Base-by-base conservation (phyloP, 1,140 invertebrate genomes). In the Drosophila parvula region DNA sequence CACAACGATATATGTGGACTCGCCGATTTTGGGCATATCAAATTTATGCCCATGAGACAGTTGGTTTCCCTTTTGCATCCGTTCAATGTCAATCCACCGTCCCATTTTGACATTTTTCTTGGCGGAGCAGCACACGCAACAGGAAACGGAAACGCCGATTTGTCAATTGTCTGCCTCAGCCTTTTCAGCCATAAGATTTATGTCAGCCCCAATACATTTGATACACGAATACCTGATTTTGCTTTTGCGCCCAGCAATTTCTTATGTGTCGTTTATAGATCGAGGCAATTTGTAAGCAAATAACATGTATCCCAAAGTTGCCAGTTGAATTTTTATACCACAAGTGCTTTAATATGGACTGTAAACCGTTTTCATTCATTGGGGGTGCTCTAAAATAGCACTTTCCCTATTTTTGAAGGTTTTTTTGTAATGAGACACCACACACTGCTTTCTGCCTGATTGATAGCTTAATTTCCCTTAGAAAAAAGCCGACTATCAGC, bases 121-220 rank as follows among this genome's bases (percentile, higher is more conserved):
- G 18, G 44, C 10, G 28, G 22, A 32, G 22, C 18, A 11, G 16
- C 27, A 43, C 36, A 59, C 44, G 73, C 55, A 77, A 77, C 73
- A 77, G 74, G 74, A 77, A 68, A 55, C 48, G 74, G 74, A 67
- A 76, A 76, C 55, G 73, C 55, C 73, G 73, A 76, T 77, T 77
- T 77, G 73, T 77, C 74, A 76, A 76, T 77, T 76, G 74, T 77
- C 47, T 55, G 74, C 47, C 36, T 40, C 36, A 51, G 41, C 36
- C 30, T 36, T 69, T 69, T 57, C 38, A 36, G 27, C 16, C 51
- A 28, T 14, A 50, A 76, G 73, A 77, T 77, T 77, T 76, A 77
- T 59, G 53, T 53, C 45, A 30, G 60, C 41, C 36, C 16, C 47
- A 45, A 75, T 74, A 74, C 51, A 74, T 58, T 67, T 36, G 59